These are phyloP conservation scores for Coronaproctus castanopsis DNA, from an alignment of 2,888 invertebrate species.

Conservation along the genomic window DNA sequence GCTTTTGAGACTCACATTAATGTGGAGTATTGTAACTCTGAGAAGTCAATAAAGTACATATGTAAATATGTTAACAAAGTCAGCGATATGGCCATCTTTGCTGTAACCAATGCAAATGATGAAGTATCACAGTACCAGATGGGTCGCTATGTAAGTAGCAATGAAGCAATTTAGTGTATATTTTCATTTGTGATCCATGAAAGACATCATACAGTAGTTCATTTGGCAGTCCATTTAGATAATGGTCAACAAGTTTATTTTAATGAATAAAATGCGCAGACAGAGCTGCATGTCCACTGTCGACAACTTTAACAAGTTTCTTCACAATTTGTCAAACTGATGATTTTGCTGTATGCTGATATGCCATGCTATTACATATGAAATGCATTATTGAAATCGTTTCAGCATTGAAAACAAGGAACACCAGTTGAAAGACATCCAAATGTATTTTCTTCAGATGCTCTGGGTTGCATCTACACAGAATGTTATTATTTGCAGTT, in stretches of 20 bases:
- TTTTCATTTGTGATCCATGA: neutral
- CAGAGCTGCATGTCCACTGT: slow-evolving; percentile 1
- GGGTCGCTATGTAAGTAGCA: neutral
- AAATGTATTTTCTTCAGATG: too few relatives aligned
- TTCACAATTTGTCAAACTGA: slow-evolving; percentile 3
- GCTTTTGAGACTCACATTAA: slow-evolving; percentile 22
- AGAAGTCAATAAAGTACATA: slow-evolving; percentile 26
- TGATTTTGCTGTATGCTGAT: slow-evolving; percentile 9
- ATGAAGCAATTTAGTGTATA: neutral
- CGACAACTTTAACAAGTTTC: slow-evolving; percentile 1
- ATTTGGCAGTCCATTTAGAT: slow-evolving; percentile 11
- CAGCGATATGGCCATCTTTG: neutral
- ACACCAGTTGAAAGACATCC: too few relatives aligned
- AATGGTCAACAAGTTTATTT: slow-evolving; percentile 2
- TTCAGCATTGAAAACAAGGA: neutral
- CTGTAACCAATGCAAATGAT: neutral
- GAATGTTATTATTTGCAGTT: slow-evolving; percentile 16
- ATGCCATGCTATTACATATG: slow-evolving; percentile 7
- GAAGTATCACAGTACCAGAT: neutral
- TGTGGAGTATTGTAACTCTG: slow-evolving; percentile 25
- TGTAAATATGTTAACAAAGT: slow-evolving; percentile 23
- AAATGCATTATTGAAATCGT: neutral
- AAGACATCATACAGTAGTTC: slow-evolving; percentile 8
- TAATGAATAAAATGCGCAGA: slow-evolving; percentile 1
- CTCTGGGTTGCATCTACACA: too few relatives aligned